phyloP scores from a whole-genome alignment of 2,113 vertebrate genomes.

The Catharus bicknelli region DNA sequence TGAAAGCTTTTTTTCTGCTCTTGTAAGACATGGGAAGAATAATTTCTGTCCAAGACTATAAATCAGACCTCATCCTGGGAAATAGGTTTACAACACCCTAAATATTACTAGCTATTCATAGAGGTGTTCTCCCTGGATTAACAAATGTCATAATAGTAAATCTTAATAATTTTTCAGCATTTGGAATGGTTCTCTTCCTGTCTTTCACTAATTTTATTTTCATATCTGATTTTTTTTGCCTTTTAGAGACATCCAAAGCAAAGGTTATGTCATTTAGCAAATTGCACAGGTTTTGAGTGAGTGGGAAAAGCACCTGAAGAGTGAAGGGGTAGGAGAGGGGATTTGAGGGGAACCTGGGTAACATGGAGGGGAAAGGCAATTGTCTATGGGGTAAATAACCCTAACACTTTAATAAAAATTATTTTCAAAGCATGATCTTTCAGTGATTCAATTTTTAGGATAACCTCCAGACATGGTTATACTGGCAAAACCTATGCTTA shows the following conservation, averaged over 20 bases:
- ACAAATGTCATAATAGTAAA: neutral
- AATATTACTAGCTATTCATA: neutral
- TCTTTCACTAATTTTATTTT: neutral
- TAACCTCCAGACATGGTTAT: neutral
- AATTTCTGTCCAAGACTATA: slow-evolving; percentile 15
- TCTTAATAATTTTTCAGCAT: neutral
- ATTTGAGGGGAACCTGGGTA: neutral
- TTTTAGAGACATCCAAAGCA: neutral
- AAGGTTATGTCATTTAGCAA: neutral
- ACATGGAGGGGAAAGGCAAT: neutral
- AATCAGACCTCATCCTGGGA: slow-evolving; percentile 12
- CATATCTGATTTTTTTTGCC: neutral
- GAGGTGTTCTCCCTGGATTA: neutral
- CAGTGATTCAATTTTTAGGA: neutral
- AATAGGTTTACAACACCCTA: neutral
- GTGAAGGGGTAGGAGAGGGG: neutral
- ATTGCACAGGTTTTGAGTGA: neutral
- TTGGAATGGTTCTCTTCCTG: neutral
- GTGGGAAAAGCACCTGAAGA: neutral
- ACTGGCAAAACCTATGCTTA: neutral
- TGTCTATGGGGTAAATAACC: neutral
- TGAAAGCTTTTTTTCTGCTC: neutral
- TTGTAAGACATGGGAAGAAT: neutral
- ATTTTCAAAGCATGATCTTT: neutral
- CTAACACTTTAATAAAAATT: neutral